A percentile compares a stretch with the other conserved stretches of the same genome.
Conservation (phyloP, 2,797 vertebrate genomes). For the Borostomias antarcticus region DNA sequence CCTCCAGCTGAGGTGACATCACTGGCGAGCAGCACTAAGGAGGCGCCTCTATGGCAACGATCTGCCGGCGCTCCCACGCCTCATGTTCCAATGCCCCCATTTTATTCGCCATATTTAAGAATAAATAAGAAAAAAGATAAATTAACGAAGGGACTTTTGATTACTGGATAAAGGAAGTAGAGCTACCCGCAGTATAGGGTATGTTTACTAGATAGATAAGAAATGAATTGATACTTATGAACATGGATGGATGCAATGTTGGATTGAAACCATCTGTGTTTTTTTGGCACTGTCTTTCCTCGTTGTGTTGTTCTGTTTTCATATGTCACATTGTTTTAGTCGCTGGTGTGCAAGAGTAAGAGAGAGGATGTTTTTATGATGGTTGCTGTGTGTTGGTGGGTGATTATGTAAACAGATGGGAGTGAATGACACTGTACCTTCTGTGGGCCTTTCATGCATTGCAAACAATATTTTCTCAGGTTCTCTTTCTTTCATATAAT, state of each 20-base stretch:
- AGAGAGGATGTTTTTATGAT: constrained; percentile 8
- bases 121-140: constrained; percentile 28
- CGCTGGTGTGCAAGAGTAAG: constrained; percentile 32
- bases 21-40: constrained; percentile 50
- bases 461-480: constrained; percentile 67
- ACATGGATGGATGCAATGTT: constrained; percentile 42
- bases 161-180: constrained; percentile 29
- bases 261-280: constrained; percentile 50
- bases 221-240: constrained; percentile 49
- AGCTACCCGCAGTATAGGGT: constrained; percentile 45
- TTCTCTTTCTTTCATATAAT: constrained; percentile 57
- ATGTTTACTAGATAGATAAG: constrained; percentile 53
- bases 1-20: constrained; percentile 34
- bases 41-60: constrained; percentile 56
- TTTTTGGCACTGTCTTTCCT: constrained; percentile 53
- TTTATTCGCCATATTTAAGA: constrained; percentile 53
- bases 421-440: constrained; percentile 58
- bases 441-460: constrained; percentile 62
- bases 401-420: constrained; percentile 38
- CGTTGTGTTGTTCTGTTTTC: constrained; percentile 49
- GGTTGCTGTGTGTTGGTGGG: constrained; percentile 32
- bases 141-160: constrained; percentile 29
- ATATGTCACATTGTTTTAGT: constrained; percentile 44
- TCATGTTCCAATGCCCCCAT: constrained; percentile 61
- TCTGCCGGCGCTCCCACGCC: constrained; percentile 55